These are phyloP conservation scores for Agrochola litura DNA, from an alignment of 2,888 invertebrate species.

Conservation along the genomic window DNA sequence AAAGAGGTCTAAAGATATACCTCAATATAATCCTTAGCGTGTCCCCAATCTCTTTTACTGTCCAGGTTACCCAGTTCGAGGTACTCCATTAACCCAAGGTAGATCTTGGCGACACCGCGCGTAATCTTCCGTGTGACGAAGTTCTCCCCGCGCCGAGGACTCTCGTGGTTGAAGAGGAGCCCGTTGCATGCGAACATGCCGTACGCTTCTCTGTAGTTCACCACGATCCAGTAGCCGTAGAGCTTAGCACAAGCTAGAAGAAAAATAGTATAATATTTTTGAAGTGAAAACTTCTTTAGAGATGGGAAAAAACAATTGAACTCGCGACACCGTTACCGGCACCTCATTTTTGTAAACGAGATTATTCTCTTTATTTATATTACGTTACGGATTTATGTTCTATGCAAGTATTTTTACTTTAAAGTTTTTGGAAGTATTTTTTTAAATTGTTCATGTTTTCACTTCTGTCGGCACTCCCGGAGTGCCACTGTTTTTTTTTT, in stretches of 20 bases:
- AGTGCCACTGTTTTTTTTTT: not conserved
- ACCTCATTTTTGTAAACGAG: too few species aligned
- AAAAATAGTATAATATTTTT: too few species aligned
- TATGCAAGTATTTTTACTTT: too few species aligned
- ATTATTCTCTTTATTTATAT: too few species aligned
- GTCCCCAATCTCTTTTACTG: conserved; percentile 99
- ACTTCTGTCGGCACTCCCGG: too few species aligned
- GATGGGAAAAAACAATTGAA: too few species aligned
- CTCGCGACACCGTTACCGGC: too few species aligned
- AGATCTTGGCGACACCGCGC: conserved; percentile 98
- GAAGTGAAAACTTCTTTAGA: too few species aligned
- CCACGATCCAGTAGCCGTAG: conserved; percentile 98
- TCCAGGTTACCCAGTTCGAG: conserved; percentile 98
- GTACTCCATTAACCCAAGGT: conserved; percentile 95
- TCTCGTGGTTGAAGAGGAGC: conserved; percentile 98
- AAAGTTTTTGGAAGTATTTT: too few species aligned
- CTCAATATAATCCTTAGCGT: conserved; percentile 98
- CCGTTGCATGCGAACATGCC: conserved; percentile 99
- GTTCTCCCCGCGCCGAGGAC: conserved; percentile 98
- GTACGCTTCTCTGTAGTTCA: conserved; percentile 99
- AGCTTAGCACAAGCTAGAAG: conserved; percentile 97
- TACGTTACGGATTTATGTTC: too few species aligned
- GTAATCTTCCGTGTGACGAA: conserved; percentile 99
- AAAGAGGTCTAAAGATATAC: not conserved
- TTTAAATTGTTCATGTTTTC: too few species aligned